Percentiles rank a stretch among this genome's conserved stretches.
phyloP scores from a whole-genome alignment of 2,113 vertebrate species.

The Verasper variegatus region DNA sequence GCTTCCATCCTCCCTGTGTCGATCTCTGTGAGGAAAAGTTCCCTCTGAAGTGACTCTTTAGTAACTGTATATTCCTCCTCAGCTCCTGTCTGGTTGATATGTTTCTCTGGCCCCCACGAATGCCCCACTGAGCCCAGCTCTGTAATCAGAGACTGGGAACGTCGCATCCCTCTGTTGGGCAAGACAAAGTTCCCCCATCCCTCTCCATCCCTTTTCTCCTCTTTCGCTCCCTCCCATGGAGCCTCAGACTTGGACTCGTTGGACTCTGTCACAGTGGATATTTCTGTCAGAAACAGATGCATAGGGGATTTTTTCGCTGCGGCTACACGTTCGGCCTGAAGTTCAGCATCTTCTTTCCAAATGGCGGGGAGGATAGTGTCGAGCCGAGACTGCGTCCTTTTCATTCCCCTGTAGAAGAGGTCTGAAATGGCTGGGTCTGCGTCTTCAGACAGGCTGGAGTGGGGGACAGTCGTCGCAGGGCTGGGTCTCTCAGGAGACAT shows the following conservation, averaged over 20 bases:
- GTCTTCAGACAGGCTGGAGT: constrained; percentile 78
- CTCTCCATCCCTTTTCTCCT: constrained; percentile 63
- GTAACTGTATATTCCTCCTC: constrained; percentile 44
- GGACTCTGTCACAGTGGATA: constrained; percentile 75
- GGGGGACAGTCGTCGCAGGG: constrained; percentile 64
- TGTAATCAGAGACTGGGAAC: constrained; percentile 80
- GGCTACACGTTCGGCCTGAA: constrained; percentile 73
- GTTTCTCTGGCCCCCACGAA: constrained; percentile 64
- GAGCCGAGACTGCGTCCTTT: constrained; percentile 84
- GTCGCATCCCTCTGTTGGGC: constrained; percentile 78
- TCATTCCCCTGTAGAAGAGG: constrained; percentile 83
- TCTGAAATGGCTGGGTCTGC: constrained; percentile 73
- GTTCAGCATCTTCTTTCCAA: constrained; percentile 83
- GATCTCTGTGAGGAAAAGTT: constrained; percentile 85
- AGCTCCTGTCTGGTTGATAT: constrained; percentile 26
- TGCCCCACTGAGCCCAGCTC: constrained; percentile 77
- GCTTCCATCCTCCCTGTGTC: constrained; percentile 73
- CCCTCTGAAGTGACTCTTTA: constrained; percentile 74
- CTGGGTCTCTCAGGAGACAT: constrained; percentile 76
- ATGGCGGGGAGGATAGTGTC: constrained; percentile 83
- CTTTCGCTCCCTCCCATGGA: constrained; percentile 65
- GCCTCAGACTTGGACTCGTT: constrained; percentile 68
- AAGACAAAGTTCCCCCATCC: constrained; percentile 68
- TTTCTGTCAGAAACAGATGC: constrained; percentile 85
- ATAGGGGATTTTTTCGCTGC: constrained; percentile 82